Percentiles rank a stretch among this genome's conserved stretches.
These are phyloP conservation scores for Bilobella aurantiaca DNA, from an alignment of 1,140 invertebrate genomes.

Conservation along the genomic window DNA sequence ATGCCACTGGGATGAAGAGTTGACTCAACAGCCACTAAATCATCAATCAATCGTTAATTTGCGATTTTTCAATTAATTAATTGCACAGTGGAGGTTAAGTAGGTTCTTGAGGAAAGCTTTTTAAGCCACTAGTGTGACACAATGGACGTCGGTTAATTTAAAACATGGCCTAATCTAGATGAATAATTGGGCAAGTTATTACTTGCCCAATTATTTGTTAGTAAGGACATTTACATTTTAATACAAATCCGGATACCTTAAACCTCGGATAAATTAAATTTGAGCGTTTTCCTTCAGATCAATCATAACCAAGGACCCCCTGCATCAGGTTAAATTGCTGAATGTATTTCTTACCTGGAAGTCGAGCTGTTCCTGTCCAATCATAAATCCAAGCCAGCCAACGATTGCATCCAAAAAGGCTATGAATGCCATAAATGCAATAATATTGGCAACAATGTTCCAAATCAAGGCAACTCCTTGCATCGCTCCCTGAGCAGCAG, in stretches of 20 bases:
- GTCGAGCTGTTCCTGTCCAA: slow-evolving; percentile 49
- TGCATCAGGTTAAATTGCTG: neutral
- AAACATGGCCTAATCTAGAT: too few relatives aligned
- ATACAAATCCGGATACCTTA: neutral
- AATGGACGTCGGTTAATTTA: too few relatives aligned
- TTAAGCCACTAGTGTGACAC: too few relatives aligned
- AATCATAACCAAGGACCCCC: neutral
- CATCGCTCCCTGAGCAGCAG: slow-evolving; percentile 73
- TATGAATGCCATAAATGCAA: slow-evolving; percentile 55
- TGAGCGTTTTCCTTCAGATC: too few relatives aligned
- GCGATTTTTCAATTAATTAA: too few relatives aligned
- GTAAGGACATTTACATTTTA: too few relatives aligned
- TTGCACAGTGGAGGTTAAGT: too few relatives aligned
- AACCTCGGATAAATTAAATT: slow-evolving; percentile 3
- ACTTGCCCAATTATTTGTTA: too few relatives aligned
- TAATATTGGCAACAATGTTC: slow-evolving; percentile 78
- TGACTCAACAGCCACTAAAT: slow-evolving; percentile 67
- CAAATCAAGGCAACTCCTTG: slow-evolving; percentile 53
- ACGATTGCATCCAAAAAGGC: slow-evolving; percentile 69
- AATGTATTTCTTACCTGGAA: slow-evolving; percentile 43
- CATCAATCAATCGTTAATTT: neutral
- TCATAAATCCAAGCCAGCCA: slow-evolving; percentile 63
- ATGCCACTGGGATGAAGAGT: slow-evolving; percentile 73
- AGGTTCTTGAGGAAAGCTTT: too few relatives aligned
- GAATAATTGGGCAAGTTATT: too few relatives aligned